Evolutionary conservation across 2,888 invertebrate species (phyloP), one percentile per base, ranked within the genome.

Genomic region (Macrophya alboannulata): DNA sequence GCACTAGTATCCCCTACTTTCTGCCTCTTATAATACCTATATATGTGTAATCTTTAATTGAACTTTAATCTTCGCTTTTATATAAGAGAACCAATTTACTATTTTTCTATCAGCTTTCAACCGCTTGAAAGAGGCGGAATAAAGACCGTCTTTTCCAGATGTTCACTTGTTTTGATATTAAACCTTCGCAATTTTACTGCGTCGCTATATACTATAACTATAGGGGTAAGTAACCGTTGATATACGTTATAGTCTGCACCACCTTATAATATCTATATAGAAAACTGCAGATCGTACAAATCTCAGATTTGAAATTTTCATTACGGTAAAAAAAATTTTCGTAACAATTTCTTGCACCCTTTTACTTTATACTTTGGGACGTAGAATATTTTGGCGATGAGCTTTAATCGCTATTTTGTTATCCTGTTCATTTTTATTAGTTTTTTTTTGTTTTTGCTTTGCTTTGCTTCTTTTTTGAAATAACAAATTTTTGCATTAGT

Each of bases 131-230:
- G 45, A 45, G 68, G 31, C 43, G 62, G 43, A 62, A 81, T 81
- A 62, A 62, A 81, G 81, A 81, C 25, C 65, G 85, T 85, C 85
- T 79, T 65, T 59, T 21, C 85, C 85, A 77, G 85, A 85, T 77
- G 85, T 77, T 68, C 77, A 37, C 48, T 85, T 40, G 45, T 68
- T 83, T 48, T 51, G 43, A 62, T 81, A 59, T 59, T 65, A 81
- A 81, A 81, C 43, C 81, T 62, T 40, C 43, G 21, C 77, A 77
- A 77, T 77, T 51, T 77, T 55, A 72, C 71, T 77, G 31, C 55
- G 5, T 51, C 25, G 25, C 15, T 55, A n/a, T 43, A 17, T 40
- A 40, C 40, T 21, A 21, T 12, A 43, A n/a, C 72, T 15, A 15
- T 31, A 21, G n/a, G n/a, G n/a, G 51, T 9, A 10, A 31, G 31